Percentiles rank a stretch among this genome's conserved stretches.
phyloP scores from a whole-genome alignment of 2,888 invertebrate genomes.

The Dioctria linearis region DNA sequence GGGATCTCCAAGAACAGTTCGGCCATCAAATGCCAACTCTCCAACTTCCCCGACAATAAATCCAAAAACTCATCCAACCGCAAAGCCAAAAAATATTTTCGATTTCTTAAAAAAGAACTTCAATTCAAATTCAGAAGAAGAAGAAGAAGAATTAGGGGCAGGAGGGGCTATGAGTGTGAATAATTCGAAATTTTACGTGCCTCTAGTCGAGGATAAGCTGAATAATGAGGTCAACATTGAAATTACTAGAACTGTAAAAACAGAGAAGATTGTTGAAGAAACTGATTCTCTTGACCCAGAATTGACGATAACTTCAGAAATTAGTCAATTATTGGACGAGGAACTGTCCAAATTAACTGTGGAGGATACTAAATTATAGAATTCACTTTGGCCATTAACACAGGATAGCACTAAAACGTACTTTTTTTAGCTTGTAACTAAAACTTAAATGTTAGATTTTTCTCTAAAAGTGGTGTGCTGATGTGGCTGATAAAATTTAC shows the following conservation, averaged over 20 bases:
- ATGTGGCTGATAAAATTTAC: too few relatives aligned
- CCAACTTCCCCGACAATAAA: conserved; percentile 53
- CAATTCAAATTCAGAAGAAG: conserved; percentile 62
- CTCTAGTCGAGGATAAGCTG: conserved; percentile 53
- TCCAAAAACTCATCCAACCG: conserved; percentile 55
- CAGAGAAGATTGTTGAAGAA: conserved; percentile 67
- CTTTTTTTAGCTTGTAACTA: too few relatives aligned
- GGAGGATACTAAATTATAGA: conserved; percentile 61
- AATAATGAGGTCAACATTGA: conserved; percentile 68
- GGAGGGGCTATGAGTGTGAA: conserved; percentile 61
- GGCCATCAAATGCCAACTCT: not conserved
- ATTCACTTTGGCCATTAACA: not conserved
- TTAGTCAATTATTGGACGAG: conserved; percentile 67
- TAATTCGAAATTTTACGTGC: conserved; percentile 69
- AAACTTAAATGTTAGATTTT: too few relatives aligned
- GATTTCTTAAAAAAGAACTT: conserved; percentile 71
- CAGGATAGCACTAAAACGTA: not conserved
- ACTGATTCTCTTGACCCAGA: conserved; percentile 63
- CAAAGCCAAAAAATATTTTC: conserved; percentile 70
- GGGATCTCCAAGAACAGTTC: conserved; percentile 64
- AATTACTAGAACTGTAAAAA: conserved; percentile 67
- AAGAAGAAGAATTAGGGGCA: conserved; percentile 26
- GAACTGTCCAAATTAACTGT: conserved; percentile 67
- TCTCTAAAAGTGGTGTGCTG: too few relatives aligned
- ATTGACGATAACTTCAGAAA: conserved; percentile 65